phyloP scores from a whole-genome alignment of 2,113 vertebrate species.

The Periophthalmus modestus region DNA sequence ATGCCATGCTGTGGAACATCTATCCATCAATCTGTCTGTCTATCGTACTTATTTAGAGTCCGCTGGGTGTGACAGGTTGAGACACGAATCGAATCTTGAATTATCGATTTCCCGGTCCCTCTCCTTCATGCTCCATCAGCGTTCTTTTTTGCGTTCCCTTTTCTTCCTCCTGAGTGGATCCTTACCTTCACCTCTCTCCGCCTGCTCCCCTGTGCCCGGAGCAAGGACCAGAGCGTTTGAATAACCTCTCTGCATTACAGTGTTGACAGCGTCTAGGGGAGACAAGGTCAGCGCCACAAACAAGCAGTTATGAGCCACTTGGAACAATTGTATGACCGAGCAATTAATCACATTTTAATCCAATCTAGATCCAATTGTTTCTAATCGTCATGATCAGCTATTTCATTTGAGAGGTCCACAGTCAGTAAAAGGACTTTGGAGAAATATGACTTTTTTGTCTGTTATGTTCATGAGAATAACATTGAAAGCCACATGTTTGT shows the following conservation, averaged over 20 bases:
- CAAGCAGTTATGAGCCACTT: neutral
- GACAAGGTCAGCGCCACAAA: neutral
- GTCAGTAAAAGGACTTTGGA: too few species aligned
- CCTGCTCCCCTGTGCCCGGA: neutral
- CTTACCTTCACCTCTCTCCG: neutral
- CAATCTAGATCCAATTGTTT: neutral
- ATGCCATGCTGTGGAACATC: too few species aligned
- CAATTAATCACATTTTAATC: neutral
- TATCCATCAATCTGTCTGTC: too few species aligned
- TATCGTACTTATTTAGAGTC: neutral
- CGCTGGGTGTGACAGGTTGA: neutral
- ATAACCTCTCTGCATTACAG: neutral
- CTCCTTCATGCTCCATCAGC: constrained; percentile 13
- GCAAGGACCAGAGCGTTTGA: neutral
- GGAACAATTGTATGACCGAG: neutral
- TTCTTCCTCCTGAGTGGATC: constrained; percentile 10
- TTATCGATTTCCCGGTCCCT: constrained; percentile 26
- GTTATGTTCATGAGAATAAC: too few species aligned
- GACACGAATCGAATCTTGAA: constrained; percentile 25
- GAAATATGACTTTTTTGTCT: too few species aligned
- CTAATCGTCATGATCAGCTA: neutral
- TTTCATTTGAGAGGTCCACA: too few species aligned
- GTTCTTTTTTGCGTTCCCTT: constrained; percentile 16
- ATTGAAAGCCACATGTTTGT: too few species aligned
- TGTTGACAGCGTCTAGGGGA: neutral